Percentiles rank a stretch among this genome's conserved stretches.
Evolutionary conservation across 2,113 vertebrate species (phyloP).

Genomic region (Calyptommatus sinebrachiatus): DNA sequence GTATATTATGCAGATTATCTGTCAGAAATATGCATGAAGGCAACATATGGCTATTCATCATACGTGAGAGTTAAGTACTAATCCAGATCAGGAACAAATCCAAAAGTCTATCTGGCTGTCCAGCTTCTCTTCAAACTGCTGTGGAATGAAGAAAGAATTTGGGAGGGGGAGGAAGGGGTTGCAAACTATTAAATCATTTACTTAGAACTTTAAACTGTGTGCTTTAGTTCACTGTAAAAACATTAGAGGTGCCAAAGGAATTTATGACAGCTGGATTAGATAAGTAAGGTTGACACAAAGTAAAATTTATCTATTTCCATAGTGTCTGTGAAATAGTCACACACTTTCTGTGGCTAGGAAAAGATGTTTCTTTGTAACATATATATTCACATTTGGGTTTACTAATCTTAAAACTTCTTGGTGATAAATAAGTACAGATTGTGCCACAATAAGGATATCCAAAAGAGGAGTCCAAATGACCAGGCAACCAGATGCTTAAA

Average conservation of each 20-base stretch:
- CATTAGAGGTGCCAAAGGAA: conserved; percentile 7
- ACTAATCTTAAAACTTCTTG: conserved; percentile 15
- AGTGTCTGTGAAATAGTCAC: conserved; percentile 32
- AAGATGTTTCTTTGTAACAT: conserved; percentile 27
- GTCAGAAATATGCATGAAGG: conserved; percentile 19
- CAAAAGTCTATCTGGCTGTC: conserved; percentile 4
- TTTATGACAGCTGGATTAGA: conserved; percentile 44
- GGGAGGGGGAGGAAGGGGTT: conserved; percentile 22
- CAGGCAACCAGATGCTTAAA: too few species aligned
- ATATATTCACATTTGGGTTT: background rate
- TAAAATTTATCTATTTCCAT: conserved; percentile 44
- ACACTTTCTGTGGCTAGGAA: conserved; percentile 25
- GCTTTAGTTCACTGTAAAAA: conserved; percentile 15
- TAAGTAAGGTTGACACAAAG: conserved; percentile 29
- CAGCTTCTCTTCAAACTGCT: background rate
- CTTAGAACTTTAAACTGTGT: background rate
- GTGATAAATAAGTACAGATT: conserved; percentile 18
- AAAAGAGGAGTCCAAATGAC: too few species aligned
- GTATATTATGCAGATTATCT: conserved; percentile 23
- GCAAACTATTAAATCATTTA: conserved; percentile 15
- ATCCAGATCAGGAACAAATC: background rate
- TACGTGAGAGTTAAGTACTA: conserved; percentile 1
- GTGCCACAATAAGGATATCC: background rate
- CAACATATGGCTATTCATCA: conserved; percentile 2
- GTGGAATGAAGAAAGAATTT: background rate